Percentiles rank a stretch among this genome's conserved stretches.
Conservation (phyloP, 2,888 invertebrate genomes). For the Aricia artaxerxes region DNA sequence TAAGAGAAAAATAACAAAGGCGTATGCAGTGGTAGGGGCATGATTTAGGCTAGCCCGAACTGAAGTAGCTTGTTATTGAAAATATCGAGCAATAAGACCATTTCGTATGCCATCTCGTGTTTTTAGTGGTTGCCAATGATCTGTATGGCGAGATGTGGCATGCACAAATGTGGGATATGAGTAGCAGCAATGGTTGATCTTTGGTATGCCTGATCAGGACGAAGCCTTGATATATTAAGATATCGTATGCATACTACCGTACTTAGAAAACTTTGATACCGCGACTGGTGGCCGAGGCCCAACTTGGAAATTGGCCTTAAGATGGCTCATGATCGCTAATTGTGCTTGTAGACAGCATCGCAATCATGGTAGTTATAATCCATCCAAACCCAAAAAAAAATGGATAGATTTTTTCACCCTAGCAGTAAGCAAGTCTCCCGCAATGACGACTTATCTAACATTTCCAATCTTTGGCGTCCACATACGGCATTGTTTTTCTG, state of each 20-base stretch:
- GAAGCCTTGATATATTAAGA: too few relatives aligned
- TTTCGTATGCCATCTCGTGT: not conserved
- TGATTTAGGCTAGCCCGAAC: constrained; percentile 35
- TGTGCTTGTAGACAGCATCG: too few relatives aligned
- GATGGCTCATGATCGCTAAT: too few relatives aligned
- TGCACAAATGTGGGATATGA: not conserved
- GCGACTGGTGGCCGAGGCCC: too few relatives aligned
- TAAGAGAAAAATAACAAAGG: constrained; percentile 68
- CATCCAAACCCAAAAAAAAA: too few relatives aligned
- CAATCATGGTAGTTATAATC: too few relatives aligned
- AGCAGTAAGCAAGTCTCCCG: not conserved
- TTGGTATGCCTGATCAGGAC: too few relatives aligned
- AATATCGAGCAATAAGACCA: constrained; percentile 25
- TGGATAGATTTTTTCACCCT: not conserved
- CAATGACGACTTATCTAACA: not conserved
- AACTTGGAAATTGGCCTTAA: too few relatives aligned
- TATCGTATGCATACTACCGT: too few relatives aligned
- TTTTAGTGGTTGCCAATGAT: constrained; percentile 1
- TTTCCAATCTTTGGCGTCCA: not conserved
- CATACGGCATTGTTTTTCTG: not conserved
- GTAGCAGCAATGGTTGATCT: too few relatives aligned
- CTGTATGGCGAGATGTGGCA: not conserved
- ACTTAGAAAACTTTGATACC: too few relatives aligned
- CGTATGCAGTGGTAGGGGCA: constrained; percentile 40
- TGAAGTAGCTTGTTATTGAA: constrained; percentile 23